Percentiles rank a stretch among this genome's conserved stretches.
phyloP scores from a whole-genome alignment of 2,888 invertebrate genomes.

The Drosophila histrio region DNA sequence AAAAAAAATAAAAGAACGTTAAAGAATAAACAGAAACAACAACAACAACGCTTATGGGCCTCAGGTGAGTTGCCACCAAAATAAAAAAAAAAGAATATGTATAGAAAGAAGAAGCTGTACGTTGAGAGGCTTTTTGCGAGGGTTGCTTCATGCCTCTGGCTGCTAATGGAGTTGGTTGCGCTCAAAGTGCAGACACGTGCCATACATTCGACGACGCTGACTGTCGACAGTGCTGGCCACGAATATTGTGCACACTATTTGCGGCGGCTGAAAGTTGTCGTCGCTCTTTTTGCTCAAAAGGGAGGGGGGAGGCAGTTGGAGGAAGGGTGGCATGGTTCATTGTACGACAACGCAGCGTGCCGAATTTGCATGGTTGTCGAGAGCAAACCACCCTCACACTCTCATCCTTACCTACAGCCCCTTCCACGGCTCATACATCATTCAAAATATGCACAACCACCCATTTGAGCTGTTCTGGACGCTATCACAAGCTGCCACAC shows the following conservation, averaged over 20 bases:
- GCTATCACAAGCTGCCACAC: slow-evolving; percentile 79
- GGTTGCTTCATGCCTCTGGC: slow-evolving; percentile 28
- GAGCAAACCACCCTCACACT: slow-evolving; percentile 29
- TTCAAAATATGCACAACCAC: slow-evolving; percentile 74
- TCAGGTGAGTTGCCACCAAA: slow-evolving; percentile 31
- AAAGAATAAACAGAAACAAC: slow-evolving; percentile 20
- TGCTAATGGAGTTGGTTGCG: slow-evolving; percentile 64
- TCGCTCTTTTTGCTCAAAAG: slow-evolving; percentile 25
- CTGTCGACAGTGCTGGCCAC: slow-evolving; percentile 55
- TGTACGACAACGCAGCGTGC: slow-evolving; percentile 67
- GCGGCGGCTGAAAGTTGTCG: slow-evolving; percentile 37
- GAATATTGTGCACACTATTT: slow-evolving; percentile 47
- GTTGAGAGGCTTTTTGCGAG: slow-evolving; percentile 19
- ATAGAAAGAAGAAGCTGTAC: slow-evolving; percentile 1
- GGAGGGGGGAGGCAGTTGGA: background rate
- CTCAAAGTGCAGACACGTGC: slow-evolving; percentile 81
- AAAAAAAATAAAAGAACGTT: slow-evolving; percentile 3
- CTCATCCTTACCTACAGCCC: slow-evolving; percentile 22
- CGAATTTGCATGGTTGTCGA: slow-evolving; percentile 67
- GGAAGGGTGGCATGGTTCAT: slow-evolving; percentile 41
- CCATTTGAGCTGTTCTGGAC: slow-evolving; percentile 47
- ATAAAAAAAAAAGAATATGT: background rate
- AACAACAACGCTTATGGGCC: slow-evolving; percentile 9
- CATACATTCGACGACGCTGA: slow-evolving; percentile 35
- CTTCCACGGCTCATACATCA: slow-evolving; percentile 55